These are phyloP conservation scores for Okamejei kenojei DNA, from an alignment of 2,797 vertebrate genomes.

Conservation along the genomic window DNA sequence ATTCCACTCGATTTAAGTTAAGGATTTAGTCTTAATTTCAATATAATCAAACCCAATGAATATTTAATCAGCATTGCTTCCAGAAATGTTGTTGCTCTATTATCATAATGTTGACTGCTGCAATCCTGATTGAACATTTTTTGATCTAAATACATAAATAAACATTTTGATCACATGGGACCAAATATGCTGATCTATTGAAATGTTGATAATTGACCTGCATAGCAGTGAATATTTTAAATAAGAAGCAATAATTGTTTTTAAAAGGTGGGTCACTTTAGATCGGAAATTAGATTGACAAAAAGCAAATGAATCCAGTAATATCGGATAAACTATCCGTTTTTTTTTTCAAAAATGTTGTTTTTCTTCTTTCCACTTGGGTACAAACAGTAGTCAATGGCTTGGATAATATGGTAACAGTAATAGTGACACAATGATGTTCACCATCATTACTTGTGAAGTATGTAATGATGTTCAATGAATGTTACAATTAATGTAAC, in stretches of 20 bases:
- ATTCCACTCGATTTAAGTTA: constrained; percentile 75
- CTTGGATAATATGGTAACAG: too few species aligned
- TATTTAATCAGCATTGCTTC: constrained; percentile 81
- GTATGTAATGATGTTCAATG: too few species aligned
- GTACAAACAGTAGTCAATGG: background rate
- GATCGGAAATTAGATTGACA: background rate
- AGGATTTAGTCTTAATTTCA: constrained; percentile 79
- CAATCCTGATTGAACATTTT: constrained; percentile 51
- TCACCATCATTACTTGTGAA: too few species aligned
- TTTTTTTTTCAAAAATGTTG: background rate
- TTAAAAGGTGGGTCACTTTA: background rate
- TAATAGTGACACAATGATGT: too few species aligned
- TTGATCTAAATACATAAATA: background rate
- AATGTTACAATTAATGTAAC: too few species aligned
- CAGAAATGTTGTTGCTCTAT: constrained; percentile 76
- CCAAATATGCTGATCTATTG: background rate
- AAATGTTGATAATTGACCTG: background rate
- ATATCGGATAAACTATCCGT: background rate
- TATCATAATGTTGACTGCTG: constrained; percentile 74
- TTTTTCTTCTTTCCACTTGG: background rate
- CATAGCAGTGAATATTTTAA: background rate
- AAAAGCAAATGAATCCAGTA: background rate
- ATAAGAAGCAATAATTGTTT: background rate
- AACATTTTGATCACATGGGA: background rate
- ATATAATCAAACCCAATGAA: constrained; percentile 83